Evolutionary conservation across 2,113 vertebrate genomes (phyloP), one percentile per base, ranked within the genome.

Genomic region (Daubentonia madagascariensis): DNA sequence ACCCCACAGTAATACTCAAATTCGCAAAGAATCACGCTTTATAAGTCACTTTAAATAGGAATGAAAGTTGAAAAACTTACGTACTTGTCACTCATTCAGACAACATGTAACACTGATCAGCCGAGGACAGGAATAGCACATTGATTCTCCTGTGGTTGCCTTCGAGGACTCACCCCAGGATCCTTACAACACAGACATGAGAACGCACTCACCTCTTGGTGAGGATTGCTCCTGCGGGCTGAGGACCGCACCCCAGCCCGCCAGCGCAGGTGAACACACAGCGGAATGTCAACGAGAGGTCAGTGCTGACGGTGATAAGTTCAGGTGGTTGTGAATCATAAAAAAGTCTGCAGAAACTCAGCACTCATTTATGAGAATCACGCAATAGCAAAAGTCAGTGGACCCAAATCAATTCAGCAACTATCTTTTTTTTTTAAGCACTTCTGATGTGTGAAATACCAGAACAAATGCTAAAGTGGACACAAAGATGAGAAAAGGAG

Each of bases 261-360:
- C 18, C 37, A 28, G 18, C 81, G 32, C 76, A 18, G 52, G 89
- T n/a, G 35, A 6, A 25, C 61, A 30, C 28, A 30, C 61, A 10
- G 4, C 81, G 57, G 73, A 85, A 87, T 30, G 73, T 52, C 63
- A 37, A 68, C 48, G 48, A 90, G 85, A 97, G 96, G 91, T 96
- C 83, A 63, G 22, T 2, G 57, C 59, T 52, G 54, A 75, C 94
- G 94, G 0, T 87, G 5, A 25, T 9, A 28, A 96, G 92, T 84
- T 90, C 85, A 80, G 43, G 54, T 75, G 63, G 32, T 30, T 63
- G 25, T 23, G 61, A 87, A 28, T 52, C 28, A 0, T 54, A 8
- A 11, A 75, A 76, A 94, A 4, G 1, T 78, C 93, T 35, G 5
- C 68, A 78, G n/a, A 93, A 97, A 85, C 17, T 5, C 50, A 37